These are phyloP conservation scores for Heliocidaris tuberculata DNA, from an alignment of 35 echinoderm and acorn worm genomes.

Conservation along the genomic window DNA sequence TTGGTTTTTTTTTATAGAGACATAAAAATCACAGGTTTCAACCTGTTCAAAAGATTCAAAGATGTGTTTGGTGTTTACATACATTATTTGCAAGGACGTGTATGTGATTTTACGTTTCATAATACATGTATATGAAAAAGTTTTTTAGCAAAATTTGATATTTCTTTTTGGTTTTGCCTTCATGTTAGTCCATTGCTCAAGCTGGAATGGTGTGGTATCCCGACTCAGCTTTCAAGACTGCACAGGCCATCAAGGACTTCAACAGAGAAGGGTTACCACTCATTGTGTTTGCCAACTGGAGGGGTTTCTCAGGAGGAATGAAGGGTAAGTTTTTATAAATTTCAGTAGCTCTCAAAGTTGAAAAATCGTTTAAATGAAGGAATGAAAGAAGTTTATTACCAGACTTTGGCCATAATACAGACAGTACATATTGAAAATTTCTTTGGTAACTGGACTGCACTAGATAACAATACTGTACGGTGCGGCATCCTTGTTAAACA, in stretches of 20 bases:
- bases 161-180: neutral
- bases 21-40: too few relatives aligned
- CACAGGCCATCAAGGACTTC: slow-evolving; percentile 93
- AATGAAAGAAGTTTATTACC: neutral
- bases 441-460: too few relatives aligned
- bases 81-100: too few relatives aligned
- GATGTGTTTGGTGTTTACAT: too few relatives aligned
- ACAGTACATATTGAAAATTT: too few relatives aligned
- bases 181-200: slow-evolving; percentile 67
- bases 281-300: slow-evolving; percentile 98
- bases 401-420: neutral
- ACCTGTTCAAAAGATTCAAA: too few relatives aligned
- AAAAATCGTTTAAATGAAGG: too few relatives aligned
- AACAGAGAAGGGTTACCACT: slow-evolving; percentile 88
- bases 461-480: too few relatives aligned
- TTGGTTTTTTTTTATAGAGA: too few relatives aligned
- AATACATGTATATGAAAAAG: too few relatives aligned
- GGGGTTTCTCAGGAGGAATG: slow-evolving; percentile 99
- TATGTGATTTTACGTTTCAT: too few relatives aligned
- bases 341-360: neutral
- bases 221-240: slow-evolving; percentile 98
- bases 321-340: slow-evolving; percentile 63
- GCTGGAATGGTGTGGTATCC: slow-evolving; percentile 98
- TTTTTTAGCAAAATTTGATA: neutral
- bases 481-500: too few relatives aligned